phyloP scores from a whole-genome alignment of 1,140 invertebrate genomes.

The Hormaphis cornu region DNA sequence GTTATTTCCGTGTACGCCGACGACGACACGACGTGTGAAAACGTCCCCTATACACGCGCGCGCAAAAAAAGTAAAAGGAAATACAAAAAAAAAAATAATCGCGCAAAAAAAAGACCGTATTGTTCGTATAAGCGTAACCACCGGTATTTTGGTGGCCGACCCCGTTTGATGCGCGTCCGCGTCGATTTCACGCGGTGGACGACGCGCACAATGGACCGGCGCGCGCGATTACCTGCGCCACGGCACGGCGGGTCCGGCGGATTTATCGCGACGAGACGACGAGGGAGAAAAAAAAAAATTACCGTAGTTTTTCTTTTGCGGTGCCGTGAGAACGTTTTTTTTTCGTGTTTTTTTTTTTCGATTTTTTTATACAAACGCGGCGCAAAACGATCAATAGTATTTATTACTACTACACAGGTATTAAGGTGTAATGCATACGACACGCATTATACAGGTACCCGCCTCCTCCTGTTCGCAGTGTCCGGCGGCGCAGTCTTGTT shows the following conservation, averaged over 20 bases:
- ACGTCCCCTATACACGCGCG: neutral
- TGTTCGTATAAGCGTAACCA: too few relatives aligned
- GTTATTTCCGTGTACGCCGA: neutral
- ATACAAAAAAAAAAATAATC: neutral
- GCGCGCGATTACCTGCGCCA: neutral
- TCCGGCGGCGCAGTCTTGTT: too few relatives aligned
- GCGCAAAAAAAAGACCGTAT: neutral
- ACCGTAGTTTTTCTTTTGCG: conserved; percentile 1
- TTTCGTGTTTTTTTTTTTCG: conserved; percentile 5
- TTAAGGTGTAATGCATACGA: too few relatives aligned
- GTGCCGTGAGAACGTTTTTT: conserved; percentile 24
- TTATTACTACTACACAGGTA: too few relatives aligned
- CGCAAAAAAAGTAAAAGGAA: neutral
- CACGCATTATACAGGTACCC: too few relatives aligned
- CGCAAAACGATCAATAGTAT: conserved; percentile 24
- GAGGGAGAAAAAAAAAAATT: neutral
- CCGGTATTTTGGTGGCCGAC: too few relatives aligned
- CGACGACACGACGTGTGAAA: conserved; percentile 27
- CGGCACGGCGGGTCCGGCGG: too few relatives aligned
- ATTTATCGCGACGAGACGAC: neutral
- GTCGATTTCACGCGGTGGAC: neutral
- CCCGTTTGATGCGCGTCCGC: too few relatives aligned
- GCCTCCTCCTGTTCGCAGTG: too few relatives aligned
- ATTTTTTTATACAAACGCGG: neutral
- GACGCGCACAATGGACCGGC: neutral